A percentile compares a stretch with the other conserved stretches of the same genome.
phyloP scores from a whole-genome alignment of 2,113 vertebrate genomes.

The Arothron firmamentum region DNA sequence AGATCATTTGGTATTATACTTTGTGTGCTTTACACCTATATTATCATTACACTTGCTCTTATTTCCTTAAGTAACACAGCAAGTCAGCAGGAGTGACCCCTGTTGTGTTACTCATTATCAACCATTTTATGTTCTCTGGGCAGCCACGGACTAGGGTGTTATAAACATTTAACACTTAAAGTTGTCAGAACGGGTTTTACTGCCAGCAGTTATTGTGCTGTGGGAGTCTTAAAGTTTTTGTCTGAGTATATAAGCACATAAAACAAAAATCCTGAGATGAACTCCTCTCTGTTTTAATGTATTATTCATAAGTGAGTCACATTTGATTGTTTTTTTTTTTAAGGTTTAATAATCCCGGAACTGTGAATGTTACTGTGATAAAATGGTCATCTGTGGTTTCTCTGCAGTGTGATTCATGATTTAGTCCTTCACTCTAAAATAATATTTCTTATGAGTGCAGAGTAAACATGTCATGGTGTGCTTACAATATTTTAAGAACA shows the following conservation, averaged over 20 bases:
- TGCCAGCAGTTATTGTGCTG: constrained; percentile 14
- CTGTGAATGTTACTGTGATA: background rate
- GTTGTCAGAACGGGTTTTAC: constrained; percentile 2
- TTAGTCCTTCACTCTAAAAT: constrained; percentile 39
- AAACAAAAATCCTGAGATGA: constrained; percentile 1
- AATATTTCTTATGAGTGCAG: constrained; percentile 37
- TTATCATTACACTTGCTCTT: background rate
- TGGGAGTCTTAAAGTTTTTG: constrained; percentile 1
- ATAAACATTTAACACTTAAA: constrained; percentile 2
- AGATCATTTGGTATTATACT: background rate
- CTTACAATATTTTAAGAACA: constrained; percentile 14
- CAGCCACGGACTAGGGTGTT: background rate
- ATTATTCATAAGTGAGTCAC: background rate
- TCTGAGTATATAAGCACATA: background rate
- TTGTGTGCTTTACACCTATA: background rate
- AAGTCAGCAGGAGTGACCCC: background rate
- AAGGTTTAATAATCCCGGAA: background rate
- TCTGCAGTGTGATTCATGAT: constrained; percentile 1
- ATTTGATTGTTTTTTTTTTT: constrained; percentile 1
- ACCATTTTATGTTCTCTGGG: constrained; percentile 14
- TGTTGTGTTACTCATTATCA: constrained; percentile 18
- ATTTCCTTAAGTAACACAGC: background rate
- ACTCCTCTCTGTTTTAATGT: background rate
- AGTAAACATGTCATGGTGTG: constrained; percentile 23
- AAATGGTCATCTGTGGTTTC: no score